A percentile compares a stretch with the other conserved stretches of the same genome.
phyloP scores from a whole-genome alignment of 1,140 invertebrate species.

The Cyphomyrmex costatus region DNA sequence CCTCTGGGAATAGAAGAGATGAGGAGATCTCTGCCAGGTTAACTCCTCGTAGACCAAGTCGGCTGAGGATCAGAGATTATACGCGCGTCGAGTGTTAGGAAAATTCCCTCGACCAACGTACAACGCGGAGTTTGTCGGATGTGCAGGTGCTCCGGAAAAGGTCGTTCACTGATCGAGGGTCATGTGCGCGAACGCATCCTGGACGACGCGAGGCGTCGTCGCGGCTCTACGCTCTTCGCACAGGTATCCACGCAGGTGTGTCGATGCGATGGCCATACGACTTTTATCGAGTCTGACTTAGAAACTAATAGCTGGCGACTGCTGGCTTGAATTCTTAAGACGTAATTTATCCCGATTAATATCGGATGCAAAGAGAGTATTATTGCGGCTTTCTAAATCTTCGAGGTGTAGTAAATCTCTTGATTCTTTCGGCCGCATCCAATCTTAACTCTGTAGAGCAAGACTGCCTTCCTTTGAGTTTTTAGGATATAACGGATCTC shows the following conservation, averaged over 20 bases:
- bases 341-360: not conserved
- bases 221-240: slow-evolving; percentile 45
- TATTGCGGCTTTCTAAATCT: not conserved
- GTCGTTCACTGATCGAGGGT: slow-evolving; percentile 54
- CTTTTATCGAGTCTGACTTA: not conserved
- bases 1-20: slow-evolving; percentile 75
- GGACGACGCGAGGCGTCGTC: slow-evolving; percentile 50
- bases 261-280: slow-evolving; percentile 21
- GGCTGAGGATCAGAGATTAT: not conserved
- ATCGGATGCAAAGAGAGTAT: not conserved
- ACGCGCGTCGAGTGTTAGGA: not conserved
- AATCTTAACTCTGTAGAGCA: not conserved
- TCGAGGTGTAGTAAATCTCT: not conserved
- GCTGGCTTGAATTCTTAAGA: not conserved
- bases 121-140: slow-evolving; percentile 17
- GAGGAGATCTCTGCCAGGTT: slow-evolving; percentile 45
- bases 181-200: slow-evolving; percentile 36
- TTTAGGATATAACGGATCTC: not conserved
- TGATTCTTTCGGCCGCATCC: not conserved
- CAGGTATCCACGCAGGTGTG: not conserved
- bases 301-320: too few species aligned
- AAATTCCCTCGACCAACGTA: slow-evolving; percentile 10
- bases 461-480: not conserved
- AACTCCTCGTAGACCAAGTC: slow-evolving; percentile 46
- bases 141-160: not conserved